These are phyloP conservation scores for Pangasianodon gigas DNA, from an alignment of 2,113 vertebrate genomes.

Conservation along the genomic window DNA sequence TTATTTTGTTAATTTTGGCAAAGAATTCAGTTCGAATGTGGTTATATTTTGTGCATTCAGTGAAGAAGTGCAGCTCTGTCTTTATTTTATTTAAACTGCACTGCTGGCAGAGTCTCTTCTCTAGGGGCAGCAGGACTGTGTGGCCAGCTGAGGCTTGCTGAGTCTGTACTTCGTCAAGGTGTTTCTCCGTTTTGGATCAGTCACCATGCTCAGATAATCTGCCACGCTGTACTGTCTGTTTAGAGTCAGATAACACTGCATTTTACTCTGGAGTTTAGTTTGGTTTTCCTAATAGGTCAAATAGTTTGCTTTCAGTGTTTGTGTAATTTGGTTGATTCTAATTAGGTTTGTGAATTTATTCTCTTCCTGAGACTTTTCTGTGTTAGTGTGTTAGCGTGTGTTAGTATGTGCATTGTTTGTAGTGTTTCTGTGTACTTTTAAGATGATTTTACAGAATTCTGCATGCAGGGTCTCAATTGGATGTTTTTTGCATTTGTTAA, in stretches of 20 bases:
- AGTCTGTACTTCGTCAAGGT: background rate
- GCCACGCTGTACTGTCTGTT: background rate
- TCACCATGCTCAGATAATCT: background rate
- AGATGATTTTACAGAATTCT: background rate
- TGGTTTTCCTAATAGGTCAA: background rate
- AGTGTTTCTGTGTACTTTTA: background rate
- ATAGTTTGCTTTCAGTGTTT: background rate
- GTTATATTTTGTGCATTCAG: background rate
- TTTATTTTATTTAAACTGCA: background rate
- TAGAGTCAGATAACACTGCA: background rate
- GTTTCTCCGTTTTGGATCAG: background rate
- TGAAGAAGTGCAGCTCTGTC: background rate
- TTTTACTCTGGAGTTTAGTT: background rate
- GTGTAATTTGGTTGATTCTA: background rate
- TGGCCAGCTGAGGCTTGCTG: background rate
- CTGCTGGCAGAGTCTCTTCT: background rate
- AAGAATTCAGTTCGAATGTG: background rate
- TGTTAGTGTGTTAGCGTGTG: background rate
- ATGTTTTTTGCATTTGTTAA: background rate
- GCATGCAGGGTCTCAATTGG: background rate
- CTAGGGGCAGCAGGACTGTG: background rate
- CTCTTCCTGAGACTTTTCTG: background rate
- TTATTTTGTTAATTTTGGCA: background rate
- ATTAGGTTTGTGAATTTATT: too few relatives aligned
- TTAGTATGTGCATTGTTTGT: background rate